Evolutionary conservation across 2,888 invertebrate species (phyloP).

Genomic region (Periphyllus acericola): DNA sequence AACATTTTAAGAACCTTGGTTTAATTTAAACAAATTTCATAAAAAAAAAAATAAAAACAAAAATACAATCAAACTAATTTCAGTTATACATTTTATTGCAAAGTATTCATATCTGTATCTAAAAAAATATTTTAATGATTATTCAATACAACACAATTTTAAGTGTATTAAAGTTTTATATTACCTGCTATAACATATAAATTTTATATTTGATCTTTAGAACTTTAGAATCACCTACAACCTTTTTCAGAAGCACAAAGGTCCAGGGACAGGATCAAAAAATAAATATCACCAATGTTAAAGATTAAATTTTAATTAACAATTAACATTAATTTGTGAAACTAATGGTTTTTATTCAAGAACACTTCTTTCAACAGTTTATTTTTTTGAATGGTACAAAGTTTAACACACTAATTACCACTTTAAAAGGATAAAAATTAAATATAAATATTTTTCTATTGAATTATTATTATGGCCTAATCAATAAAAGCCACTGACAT

Average conservation of each 20-base stretch:
- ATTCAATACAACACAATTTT: slow-evolving; percentile 7
- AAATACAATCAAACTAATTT: slow-evolving; percentile 6
- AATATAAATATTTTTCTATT: background rate
- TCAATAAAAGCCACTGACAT: background rate
- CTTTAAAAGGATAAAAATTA: background rate
- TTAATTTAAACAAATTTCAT: too few relatives aligned
- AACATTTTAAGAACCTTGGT: too few relatives aligned
- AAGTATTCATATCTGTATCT: background rate
- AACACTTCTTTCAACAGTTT: background rate
- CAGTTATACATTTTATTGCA: background rate
- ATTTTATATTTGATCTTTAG: background rate
- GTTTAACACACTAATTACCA: slow-evolving; percentile 1
- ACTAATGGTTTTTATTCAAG: background rate
- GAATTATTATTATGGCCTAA: background rate
- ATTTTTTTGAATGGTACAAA: slow-evolving; percentile 18
- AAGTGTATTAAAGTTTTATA: background rate
- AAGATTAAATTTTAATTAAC: slow-evolving; percentile 49
- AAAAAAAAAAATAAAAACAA: too few relatives aligned
- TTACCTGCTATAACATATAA: background rate
- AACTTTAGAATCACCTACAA: slow-evolving; percentile 1
- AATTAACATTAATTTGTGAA: slow-evolving; percentile 6
- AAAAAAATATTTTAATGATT: slow-evolving; percentile 24
- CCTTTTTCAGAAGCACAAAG: slow-evolving; percentile 30
- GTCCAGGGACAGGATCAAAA: slow-evolving; percentile 35
- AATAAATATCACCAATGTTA: slow-evolving; percentile 50